Percentiles rank a stretch among this genome's conserved stretches.
Evolutionary conservation across 1,140 invertebrate genomes (phyloP).

Genomic region (Stegodyphus mimosarum): DNA sequence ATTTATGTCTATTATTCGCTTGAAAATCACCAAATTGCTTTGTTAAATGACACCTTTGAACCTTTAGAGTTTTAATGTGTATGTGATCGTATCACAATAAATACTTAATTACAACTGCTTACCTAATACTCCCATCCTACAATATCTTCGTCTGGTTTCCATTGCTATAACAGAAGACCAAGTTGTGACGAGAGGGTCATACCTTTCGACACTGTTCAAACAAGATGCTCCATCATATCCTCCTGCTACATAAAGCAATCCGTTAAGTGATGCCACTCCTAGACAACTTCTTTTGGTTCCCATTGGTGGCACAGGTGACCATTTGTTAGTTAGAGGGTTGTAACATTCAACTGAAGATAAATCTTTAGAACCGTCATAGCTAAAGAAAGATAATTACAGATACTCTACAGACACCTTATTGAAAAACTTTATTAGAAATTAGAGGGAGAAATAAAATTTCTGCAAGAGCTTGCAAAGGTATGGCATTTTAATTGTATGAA

Average conservation of each 20-base stretch:
- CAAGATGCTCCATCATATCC: conserved; percentile 79
- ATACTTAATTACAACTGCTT: conserved; percentile 37
- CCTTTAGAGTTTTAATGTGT: too few species aligned
- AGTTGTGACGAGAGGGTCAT: conserved; percentile 74
- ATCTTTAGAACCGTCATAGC: conserved; percentile 82
- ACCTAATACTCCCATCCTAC: conserved; percentile 74
- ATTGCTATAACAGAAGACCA: conserved; percentile 78
- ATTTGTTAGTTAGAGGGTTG: conserved; percentile 76
- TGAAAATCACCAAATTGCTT: too few species aligned
- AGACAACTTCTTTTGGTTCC: conserved; percentile 81
- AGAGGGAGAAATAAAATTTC: too few species aligned
- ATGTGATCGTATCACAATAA: too few species aligned
- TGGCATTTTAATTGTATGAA: too few species aligned
- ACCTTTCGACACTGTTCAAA: conserved; percentile 76
- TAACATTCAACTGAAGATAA: conserved; percentile 81
- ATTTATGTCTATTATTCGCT: too few species aligned
- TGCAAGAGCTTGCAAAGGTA: too few species aligned
- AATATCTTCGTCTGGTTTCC: conserved; percentile 76
- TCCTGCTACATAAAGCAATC: conserved; percentile 86
- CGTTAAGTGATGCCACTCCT: conserved; percentile 81
- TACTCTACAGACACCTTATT: too few species aligned
- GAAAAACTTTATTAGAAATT: too few species aligned
- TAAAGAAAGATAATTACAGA: conserved; percentile 64
- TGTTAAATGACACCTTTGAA: too few species aligned
- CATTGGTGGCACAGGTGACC: conserved; percentile 78